A percentile compares a stretch with the other conserved stretches of the same genome.
Evolutionary conservation across 2,888 invertebrate species (phyloP).

Genomic region (Apamea epomidion): DNA sequence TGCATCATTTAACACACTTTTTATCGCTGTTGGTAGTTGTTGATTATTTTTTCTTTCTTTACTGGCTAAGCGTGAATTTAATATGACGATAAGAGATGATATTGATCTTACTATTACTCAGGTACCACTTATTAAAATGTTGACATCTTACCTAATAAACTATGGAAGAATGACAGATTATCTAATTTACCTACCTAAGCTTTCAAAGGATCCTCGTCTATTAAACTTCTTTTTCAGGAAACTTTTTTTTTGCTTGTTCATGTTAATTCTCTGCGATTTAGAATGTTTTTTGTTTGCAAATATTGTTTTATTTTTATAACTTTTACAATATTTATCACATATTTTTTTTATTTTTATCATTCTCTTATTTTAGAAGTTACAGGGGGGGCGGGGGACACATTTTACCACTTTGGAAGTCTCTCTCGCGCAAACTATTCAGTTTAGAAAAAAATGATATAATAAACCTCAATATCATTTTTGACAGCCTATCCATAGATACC

Average conservation of each 20-base stretch:
- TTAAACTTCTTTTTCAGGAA: not conserved
- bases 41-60: conserved; percentile 22
- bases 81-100: not conserved
- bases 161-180: not conserved
- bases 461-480: too few relatives aligned
- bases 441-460: too few relatives aligned
- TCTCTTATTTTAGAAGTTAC: too few relatives aligned
- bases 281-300: too few relatives aligned
- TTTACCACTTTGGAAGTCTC: too few relatives aligned
- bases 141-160: not conserved
- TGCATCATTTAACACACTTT: conserved; percentile 45
- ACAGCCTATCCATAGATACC: too few relatives aligned
- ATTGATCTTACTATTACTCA: conserved; percentile 7
- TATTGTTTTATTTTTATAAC: not conserved
- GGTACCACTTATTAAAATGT: not conserved
- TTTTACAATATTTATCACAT: too few relatives aligned
- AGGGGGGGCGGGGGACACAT: too few relatives aligned
- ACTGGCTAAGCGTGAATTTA: conserved; percentile 22
- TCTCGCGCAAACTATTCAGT: too few relatives aligned
- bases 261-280: not conserved
- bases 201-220: not conserved
- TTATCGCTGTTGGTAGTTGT: conserved; percentile 18
- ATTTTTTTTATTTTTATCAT: too few relatives aligned
- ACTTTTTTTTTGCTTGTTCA: not conserved
- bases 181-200: too few relatives aligned